Percentiles rank a stretch among this genome's conserved stretches.
Evolutionary conservation across 2,113 vertebrate genomes (phyloP).

Genomic region (Eonycteris spelaea): DNA sequence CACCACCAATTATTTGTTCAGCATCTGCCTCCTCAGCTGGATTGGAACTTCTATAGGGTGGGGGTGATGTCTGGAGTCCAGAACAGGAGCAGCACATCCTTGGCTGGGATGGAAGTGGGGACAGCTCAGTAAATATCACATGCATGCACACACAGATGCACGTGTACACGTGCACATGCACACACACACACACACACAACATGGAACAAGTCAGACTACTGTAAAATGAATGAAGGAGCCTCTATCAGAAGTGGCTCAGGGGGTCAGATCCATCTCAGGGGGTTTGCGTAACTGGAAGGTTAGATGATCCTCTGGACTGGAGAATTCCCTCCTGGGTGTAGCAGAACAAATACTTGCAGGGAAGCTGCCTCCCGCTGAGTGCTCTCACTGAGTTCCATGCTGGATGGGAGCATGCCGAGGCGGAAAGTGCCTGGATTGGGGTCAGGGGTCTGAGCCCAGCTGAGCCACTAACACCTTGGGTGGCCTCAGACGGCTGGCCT

Average conservation of each 20-base stretch:
- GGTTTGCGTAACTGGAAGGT: not conserved
- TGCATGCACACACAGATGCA: not conserved
- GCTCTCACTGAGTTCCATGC: not conserved
- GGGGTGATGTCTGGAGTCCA: not conserved
- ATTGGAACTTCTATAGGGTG: accelerated
- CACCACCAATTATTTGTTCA: not conserved
- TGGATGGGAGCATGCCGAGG: not conserved
- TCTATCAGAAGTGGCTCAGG: not conserved
- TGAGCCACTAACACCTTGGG: constrained; percentile 53
- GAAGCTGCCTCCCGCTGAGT: not conserved
- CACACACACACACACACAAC: too few species aligned
- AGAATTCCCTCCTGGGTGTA: not conserved
- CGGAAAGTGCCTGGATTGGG: not conserved
- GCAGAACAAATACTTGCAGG: too few species aligned
- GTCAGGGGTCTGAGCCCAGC: constrained; percentile 50
- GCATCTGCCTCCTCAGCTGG: not conserved
- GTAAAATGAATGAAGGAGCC: not conserved
- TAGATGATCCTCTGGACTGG: not conserved
- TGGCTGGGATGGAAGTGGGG: not conserved
- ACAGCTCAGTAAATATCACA: not conserved
- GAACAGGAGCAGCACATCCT: not conserved
- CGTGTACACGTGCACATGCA: accelerated
- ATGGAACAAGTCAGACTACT: not conserved
- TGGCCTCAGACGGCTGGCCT: constrained; percentile 41
- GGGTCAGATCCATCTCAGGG: not conserved